Base-by-base conservation (phyloP, 2,113 vertebrate genomes). In the Patagioenas fasciata region DNA sequence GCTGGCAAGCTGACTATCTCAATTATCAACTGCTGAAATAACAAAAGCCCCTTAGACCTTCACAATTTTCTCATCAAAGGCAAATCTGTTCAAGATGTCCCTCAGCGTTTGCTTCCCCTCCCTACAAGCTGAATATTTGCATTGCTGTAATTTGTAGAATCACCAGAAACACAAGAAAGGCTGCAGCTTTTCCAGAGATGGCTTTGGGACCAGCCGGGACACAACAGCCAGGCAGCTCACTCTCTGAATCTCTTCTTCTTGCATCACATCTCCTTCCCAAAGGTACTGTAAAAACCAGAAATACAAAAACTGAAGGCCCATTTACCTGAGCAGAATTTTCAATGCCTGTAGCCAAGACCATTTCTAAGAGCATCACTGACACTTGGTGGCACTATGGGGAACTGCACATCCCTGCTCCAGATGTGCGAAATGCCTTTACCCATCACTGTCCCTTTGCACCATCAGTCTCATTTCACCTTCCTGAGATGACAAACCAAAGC, bases 301-400 rank as follows among this genome's bases (percentile, higher is more conserved):
- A 28, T 2, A 38, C 28, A 11, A 31, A 58, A 1, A 2, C 51
- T 17, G 17, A 15, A 48, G 32, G 21, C 8, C 19, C 18, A 1
- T 44, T 51, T 73, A 42, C 25, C 71, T 1, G 53, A 56, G 60
- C 61, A 56, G 75, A 28, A 6, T 48, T 65, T 50, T 9, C 54
- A 13, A 16, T 0, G 54, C 19, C 51, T 5, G 72, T 48, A 57
- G 77, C 13, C 0, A 4, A 56, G 54, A 9, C 6, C 48, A 15
- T 95, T 88, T 15, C 44, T 83, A 12, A 64, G 95, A 72, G 69
- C 85, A 66, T 7, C 85, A 78, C 88, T 95, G 95, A 94, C 96
- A 84, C 95, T 86, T 61, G 86, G 92, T 64, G 97, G 89, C 61
- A 2, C 4, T 10, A 15, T 16, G 31, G 54, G 24, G 92, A 96